Evolutionary conservation across 1,140 invertebrate species (phyloP).

Genomic region (Cydia strobilella): DNA sequence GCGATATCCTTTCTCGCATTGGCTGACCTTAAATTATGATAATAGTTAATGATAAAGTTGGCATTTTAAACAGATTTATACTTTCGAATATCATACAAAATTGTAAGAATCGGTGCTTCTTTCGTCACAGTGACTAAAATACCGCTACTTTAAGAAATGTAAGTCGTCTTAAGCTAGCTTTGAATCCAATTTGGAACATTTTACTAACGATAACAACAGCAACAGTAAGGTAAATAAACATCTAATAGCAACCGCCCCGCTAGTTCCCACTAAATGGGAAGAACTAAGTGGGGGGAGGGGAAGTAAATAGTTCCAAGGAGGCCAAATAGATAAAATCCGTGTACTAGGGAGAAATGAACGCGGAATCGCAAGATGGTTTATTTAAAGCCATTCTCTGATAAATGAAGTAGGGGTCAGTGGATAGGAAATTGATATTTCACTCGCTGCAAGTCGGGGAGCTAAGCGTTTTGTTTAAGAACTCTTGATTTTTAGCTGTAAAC

Average conservation of each 20-base stretch:
- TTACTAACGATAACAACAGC: conserved; percentile 23
- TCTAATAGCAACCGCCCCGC: conserved; percentile 31
- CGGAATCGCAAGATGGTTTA: conserved; percentile 39
- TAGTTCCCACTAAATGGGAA: conserved; percentile 51
- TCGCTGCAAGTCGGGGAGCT: conserved; percentile 37
- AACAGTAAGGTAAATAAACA: conserved; percentile 37
- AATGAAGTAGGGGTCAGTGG: conserved; percentile 56
- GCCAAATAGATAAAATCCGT: conserved; percentile 57
- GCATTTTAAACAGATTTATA: too few species aligned
- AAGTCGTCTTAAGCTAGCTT: neutral
- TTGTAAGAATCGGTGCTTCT: too few species aligned
- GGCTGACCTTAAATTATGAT: too few species aligned
- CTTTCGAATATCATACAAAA: too few species aligned
- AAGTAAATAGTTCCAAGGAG: conserved; percentile 61
- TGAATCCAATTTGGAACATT: conserved; percentile 14
- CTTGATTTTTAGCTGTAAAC: neutral
- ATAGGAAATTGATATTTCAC: conserved; percentile 68
- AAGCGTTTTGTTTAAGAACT: conserved; percentile 28
- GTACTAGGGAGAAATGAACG: conserved; percentile 40
- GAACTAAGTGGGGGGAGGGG: conserved; percentile 44
- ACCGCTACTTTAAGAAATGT: too few species aligned
- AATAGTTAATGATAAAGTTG: too few species aligned
- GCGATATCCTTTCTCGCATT: too few species aligned
- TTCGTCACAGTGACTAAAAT: too few species aligned
- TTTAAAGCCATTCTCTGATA: conserved; percentile 48